Conservation (phyloP, 64 coral and sea anemone genomes). For the Trachythela sp. region DNA sequence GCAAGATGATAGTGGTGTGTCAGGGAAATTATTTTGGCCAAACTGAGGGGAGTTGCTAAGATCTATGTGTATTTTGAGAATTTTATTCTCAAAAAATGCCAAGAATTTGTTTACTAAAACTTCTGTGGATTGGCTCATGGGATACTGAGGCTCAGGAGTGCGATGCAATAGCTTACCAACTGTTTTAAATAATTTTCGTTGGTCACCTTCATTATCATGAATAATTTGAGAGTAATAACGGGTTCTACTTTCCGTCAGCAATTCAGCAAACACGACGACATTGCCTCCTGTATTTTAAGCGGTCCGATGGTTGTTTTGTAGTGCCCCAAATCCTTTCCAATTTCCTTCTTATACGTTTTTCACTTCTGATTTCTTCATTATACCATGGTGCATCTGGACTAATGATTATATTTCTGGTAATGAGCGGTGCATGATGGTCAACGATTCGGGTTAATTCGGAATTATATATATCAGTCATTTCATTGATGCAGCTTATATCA, state of each 20-base stretch:
- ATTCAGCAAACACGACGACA: not conserved
- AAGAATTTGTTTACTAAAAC: too few species aligned
- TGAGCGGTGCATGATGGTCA: conserved; percentile 36
- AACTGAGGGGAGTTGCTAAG: too few species aligned
- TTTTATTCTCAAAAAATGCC: too few species aligned
- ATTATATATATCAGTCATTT: not conserved
- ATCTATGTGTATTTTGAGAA: too few species aligned
- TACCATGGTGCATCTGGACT: conserved; percentile 55
- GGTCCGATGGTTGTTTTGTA: not conserved
- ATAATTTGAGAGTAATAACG: not conserved
- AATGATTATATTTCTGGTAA: not conserved
- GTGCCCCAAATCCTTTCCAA: not conserved
- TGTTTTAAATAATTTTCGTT: not conserved
- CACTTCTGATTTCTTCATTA: not conserved
- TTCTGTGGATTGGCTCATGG: too few species aligned
- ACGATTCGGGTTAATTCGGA: not conserved
- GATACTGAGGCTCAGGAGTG: too few species aligned
- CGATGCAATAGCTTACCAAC: too few species aligned
- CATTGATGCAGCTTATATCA: not conserved
- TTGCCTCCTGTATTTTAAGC: not conserved
- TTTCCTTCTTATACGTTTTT: not conserved
- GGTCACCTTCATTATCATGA: not conserved
- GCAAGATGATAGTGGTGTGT: too few species aligned
- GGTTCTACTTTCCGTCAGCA: not conserved
- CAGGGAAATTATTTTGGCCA: too few species aligned